A percentile compares a stretch with the other conserved stretches of the same genome.
Evolutionary conservation across 1,140 invertebrate genomes (phyloP).

Genomic region (Diorhabda sublineata): DNA sequence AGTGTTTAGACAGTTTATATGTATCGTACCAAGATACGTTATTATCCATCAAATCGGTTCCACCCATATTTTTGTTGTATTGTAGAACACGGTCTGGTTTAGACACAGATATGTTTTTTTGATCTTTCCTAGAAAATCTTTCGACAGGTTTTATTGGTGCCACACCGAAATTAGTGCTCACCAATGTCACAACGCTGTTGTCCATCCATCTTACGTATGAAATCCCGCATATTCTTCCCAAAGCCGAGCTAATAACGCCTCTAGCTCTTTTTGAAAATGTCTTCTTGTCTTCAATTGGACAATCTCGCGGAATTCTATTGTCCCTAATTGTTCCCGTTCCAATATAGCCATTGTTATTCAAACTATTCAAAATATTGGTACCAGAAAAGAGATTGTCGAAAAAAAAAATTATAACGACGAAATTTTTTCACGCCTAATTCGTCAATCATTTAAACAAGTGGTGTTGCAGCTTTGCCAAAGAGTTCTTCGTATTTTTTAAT

Average conservation of each 20-base stretch:
- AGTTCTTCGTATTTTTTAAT: constrained; percentile 23
- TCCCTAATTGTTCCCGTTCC: constrained; percentile 27
- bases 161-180: constrained; percentile 26
- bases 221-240: constrained; percentile 17
- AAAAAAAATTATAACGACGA: neutral
- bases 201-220: constrained; percentile 29
- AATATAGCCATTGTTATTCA: constrained; percentile 1
- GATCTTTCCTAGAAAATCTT: constrained; percentile 25
- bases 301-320: constrained; percentile 26
- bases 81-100: constrained; percentile 11
- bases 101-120: constrained; percentile 17
- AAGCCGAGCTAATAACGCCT: too few species aligned
- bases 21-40: constrained; percentile 7
- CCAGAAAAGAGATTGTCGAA: constrained; percentile 7
- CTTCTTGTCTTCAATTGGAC: constrained; percentile 14
- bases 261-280: constrained; percentile 20
- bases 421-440: neutral
- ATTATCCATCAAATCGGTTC: constrained; percentile 19
- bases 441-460: constrained; percentile 17
- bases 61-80: constrained; percentile 20
- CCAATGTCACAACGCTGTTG: constrained; percentile 31
- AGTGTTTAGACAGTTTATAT: too few species aligned
- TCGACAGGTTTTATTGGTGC: constrained; percentile 25
- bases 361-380: neutral
- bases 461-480: constrained; percentile 31